phyloP scores from a whole-genome alignment of 2,888 invertebrate genomes.

The Phlogophora meticulosa region DNA sequence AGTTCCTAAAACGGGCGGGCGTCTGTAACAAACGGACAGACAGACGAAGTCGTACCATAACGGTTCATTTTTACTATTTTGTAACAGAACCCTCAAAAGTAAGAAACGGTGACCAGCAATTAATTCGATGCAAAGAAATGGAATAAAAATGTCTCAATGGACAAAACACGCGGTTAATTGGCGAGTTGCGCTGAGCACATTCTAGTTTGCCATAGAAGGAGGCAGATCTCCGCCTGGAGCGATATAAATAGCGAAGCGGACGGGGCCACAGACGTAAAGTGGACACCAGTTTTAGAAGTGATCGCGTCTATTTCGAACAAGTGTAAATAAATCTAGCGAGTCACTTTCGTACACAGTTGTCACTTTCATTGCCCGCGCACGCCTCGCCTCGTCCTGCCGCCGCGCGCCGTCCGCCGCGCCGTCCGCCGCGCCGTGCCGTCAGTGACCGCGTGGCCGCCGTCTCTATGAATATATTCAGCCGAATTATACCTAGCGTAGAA shows the following conservation, averaged over 20 bases:
- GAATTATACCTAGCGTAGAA: constrained; percentile 13
- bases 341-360: constrained; percentile 87
- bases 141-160: constrained; percentile 81
- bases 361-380: constrained; percentile 84
- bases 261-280: constrained; percentile 83
- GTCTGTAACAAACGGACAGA: no score
- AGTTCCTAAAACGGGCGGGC: no score
- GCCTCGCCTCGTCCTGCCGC: constrained; percentile 73
- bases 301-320: constrained; percentile 87
- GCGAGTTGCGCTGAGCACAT: constrained; percentile 75
- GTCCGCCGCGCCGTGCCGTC: no score
- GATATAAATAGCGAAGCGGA: constrained; percentile 86
- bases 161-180: constrained; percentile 81
- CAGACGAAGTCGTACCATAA: no score
- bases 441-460: constrained; percentile 21
- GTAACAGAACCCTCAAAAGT: constrained; percentile 41
- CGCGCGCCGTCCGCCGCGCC: constrained; percentile 65
- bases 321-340: constrained; percentile 89
- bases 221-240: constrained; percentile 82
- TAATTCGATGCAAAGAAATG: constrained; percentile 77
- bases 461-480: constrained; percentile 35
- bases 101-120: constrained; percentile 72
- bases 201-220: constrained; percentile 88
- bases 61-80: no score
- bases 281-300: constrained; percentile 89